phyloP scores from a whole-genome alignment of 2,888 invertebrate genomes.

The Tinea pellionella region DNA sequence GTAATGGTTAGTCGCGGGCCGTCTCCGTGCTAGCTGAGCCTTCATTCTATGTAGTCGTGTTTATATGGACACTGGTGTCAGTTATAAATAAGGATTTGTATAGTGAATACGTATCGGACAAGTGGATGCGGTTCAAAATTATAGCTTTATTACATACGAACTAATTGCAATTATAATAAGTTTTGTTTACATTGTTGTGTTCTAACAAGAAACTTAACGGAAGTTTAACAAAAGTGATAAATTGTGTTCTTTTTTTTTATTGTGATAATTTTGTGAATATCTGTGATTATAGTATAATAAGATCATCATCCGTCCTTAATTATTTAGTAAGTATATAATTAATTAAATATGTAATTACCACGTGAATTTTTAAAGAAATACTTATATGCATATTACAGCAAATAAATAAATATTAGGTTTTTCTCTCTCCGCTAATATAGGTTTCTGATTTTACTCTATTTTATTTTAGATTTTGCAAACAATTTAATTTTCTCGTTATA shows the following conservation, averaged over 20 bases:
- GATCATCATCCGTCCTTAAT: not conserved
- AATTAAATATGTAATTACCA: not conserved
- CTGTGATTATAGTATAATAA: conserved; percentile 42
- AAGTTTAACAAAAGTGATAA: conserved; percentile 23
- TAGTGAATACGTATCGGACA: conserved; percentile 64
- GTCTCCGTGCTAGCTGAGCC: conserved; percentile 41
- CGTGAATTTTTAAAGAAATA: not conserved
- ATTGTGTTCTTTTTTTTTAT: not conserved
- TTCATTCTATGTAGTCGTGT: conserved; percentile 18
- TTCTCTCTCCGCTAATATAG: too few species aligned
- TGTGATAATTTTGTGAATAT: conserved; percentile 27
- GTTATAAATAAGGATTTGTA: conserved; percentile 70
- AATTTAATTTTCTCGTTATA: not conserved
- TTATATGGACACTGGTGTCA: conserved; percentile 63
- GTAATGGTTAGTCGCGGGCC: conserved; percentile 45
- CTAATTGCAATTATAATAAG: conserved; percentile 21
- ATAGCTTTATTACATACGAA: conserved; percentile 34
- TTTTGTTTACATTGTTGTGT: conserved; percentile 29
- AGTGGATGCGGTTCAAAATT: conserved; percentile 43
- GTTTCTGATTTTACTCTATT: too few species aligned
- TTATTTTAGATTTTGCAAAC: too few species aligned
- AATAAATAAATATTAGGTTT: too few species aligned
- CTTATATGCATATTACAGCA: not conserved
- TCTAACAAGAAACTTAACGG: conserved; percentile 51
- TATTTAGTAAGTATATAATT: not conserved